phyloP scores from a whole-genome alignment of 2,797 vertebrate species.

The Chelidonichthys spinosus region DNA sequence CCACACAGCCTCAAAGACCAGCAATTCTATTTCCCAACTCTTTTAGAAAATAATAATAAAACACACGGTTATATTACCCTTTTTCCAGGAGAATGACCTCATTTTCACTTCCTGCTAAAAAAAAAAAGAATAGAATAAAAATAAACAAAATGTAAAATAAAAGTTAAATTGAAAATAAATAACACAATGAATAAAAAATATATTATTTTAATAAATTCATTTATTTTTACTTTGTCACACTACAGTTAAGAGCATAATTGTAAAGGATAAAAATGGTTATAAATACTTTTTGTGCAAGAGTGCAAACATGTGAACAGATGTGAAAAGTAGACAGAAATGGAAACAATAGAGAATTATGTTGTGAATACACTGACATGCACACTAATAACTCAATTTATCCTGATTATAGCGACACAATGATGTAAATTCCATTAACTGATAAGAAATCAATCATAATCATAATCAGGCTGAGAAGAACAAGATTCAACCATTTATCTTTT shows the following conservation, averaged over 20 bases:
- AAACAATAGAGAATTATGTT: too few species aligned
- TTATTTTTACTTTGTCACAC: too few species aligned
- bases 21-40: slow-evolving; percentile 57
- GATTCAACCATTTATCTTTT: slow-evolving; percentile 50
- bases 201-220: too few species aligned
- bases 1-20: slow-evolving; percentile 58
- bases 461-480: slow-evolving; percentile 44
- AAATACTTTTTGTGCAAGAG: too few species aligned
- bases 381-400: slow-evolving; percentile 28
- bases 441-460: slow-evolving; percentile 57
- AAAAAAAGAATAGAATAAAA: slow-evolving; percentile 37
- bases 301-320: too few species aligned
- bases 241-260: too few species aligned
- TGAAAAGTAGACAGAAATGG: too few species aligned
- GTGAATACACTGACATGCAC: slow-evolving; percentile 27
- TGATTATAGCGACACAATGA: slow-evolving; percentile 43
- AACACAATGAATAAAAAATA: too few species aligned
- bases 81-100: slow-evolving; percentile 47
- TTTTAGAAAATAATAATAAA: slow-evolving; percentile 20
- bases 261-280: too few species aligned
- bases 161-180: background rate
- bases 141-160: too few species aligned
- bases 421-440: slow-evolving; percentile 56
- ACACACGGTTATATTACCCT: slow-evolving; percentile 45
- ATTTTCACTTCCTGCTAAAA: slow-evolving; percentile 56